Conservation (phyloP, 1,140 invertebrate species). For the Bombus sibiricus region DNA sequence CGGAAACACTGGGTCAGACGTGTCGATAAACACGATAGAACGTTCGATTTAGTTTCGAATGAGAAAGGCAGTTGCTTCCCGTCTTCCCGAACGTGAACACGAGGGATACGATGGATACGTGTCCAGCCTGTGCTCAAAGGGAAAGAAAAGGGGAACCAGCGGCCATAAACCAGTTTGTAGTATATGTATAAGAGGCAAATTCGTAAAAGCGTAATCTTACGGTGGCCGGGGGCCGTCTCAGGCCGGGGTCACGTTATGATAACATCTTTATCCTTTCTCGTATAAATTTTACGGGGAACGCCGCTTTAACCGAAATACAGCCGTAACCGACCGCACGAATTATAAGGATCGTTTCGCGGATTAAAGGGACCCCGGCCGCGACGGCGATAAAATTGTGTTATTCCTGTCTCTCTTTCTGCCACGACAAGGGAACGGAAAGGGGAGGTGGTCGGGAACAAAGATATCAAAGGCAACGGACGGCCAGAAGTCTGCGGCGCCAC, state of each 20-base stretch:
- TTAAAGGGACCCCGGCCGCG: conserved; percentile 55
- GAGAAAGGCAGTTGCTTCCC: no score
- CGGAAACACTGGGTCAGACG: no score
- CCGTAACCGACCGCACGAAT: conserved; percentile 72
- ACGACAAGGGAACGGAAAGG: not conserved
- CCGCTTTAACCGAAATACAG: conserved; percentile 74
- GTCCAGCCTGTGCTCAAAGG: not conserved
- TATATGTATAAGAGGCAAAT: conserved; percentile 71
- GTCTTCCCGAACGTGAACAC: no score
- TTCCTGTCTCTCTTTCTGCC: conserved; percentile 45
- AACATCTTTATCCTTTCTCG: conserved; percentile 78
- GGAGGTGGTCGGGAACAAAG: not conserved
- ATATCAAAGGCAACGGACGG: conserved; percentile 14
- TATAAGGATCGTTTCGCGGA: conserved; percentile 74
- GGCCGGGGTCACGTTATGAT: conserved; percentile 70
- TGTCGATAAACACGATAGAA: no score
- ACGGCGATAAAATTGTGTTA: conserved; percentile 65
- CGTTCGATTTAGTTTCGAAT: no score
- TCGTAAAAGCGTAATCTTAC: conserved; percentile 78
- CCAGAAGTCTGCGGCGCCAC: not conserved
- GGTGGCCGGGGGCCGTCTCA: conserved; percentile 63
- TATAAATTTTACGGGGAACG: conserved; percentile 77
- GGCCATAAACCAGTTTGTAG: conserved; percentile 74
- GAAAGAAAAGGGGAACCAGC: conserved; percentile 13
- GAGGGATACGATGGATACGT: no score